phyloP scores from a whole-genome alignment of 1,140 invertebrate species.

The Drosophila erecta region DNA sequence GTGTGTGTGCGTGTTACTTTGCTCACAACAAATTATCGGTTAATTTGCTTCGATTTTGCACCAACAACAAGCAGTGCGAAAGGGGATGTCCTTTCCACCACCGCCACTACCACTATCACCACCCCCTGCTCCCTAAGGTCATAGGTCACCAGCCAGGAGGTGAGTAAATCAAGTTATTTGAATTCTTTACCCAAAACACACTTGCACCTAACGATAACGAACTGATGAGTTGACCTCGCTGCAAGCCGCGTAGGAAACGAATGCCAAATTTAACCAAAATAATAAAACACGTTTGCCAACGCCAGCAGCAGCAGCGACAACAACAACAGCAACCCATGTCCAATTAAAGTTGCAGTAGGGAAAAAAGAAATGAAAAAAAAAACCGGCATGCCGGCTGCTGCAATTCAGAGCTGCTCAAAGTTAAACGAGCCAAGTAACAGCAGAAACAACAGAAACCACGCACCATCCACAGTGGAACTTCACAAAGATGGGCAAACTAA shows the following conservation, averaged over 20 bases:
- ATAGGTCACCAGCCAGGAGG: constrained; percentile 56
- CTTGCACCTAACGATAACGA: constrained; percentile 3
- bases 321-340: constrained; percentile 16
- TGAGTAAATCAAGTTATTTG: constrained; percentile 28
- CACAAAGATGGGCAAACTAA: not conserved
- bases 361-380: constrained; percentile 20
- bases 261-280: constrained; percentile 57
- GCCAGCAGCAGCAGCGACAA: constrained; percentile 33
- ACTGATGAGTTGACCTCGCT: constrained; percentile 49
- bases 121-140: constrained; percentile 25
- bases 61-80: constrained; percentile 30
- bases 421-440: constrained; percentile 53
- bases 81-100: constrained; percentile 31
- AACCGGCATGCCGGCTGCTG: constrained; percentile 65
- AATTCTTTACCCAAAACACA: constrained; percentile 5
- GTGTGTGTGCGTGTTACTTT: not conserved
- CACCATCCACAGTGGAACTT: constrained; percentile 16
- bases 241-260: constrained; percentile 57
- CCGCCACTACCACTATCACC: constrained; percentile 4
- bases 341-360: constrained; percentile 66
- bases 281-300: constrained; percentile 77
- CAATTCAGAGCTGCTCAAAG: constrained; percentile 58
- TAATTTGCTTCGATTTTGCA: constrained; percentile 76
- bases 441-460: constrained; percentile 30
- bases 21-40: constrained; percentile 75